A percentile compares a stretch with the other conserved stretches of the same genome.
These are phyloP conservation scores for Drosophila bocki DNA, from an alignment of 1,140 invertebrate species.

Conservation along the genomic window DNA sequence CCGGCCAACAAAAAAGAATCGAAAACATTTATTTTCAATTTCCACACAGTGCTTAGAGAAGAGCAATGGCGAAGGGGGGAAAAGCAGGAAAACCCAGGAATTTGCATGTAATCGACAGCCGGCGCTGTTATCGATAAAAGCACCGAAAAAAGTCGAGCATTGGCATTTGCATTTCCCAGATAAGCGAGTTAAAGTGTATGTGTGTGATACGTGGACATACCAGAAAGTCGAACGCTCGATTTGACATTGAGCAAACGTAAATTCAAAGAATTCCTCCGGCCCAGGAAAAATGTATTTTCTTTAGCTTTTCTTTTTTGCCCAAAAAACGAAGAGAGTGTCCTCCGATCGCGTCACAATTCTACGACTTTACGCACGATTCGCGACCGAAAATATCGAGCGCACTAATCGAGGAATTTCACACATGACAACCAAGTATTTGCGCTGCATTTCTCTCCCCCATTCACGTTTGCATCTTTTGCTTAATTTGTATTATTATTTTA, in stretches of 20 bases:
- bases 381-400: conserved; percentile 31
- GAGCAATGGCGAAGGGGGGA: background rate
- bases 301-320: background rate
- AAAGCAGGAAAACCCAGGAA: conserved; percentile 34
- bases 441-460: background rate
- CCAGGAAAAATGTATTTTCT: conserved; percentile 34
- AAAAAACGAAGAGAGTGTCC: conserved; percentile 15
- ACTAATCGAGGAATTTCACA: conserved; percentile 67
- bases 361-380: conserved; percentile 29
- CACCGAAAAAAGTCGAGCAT: conserved; percentile 41
- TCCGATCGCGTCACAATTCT: conserved; percentile 18
- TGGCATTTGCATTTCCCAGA: conserved; percentile 51
- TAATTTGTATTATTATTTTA: conserved; percentile 5
- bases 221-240: conserved; percentile 72
- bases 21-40: conserved; percentile 42
- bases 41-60: conserved; percentile 11
- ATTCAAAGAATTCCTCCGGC: conserved; percentile 67
- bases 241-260: conserved; percentile 78
- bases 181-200: conserved; percentile 23
- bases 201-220: conserved; percentile 60
- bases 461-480: background rate
- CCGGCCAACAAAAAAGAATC: conserved; percentile 35
- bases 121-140: conserved; percentile 69
- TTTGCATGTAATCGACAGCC: conserved; percentile 44
- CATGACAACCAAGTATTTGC: conserved; percentile 68